Base-by-base conservation (phyloP, 2,888 invertebrate genomes). In the Meteorus cinctellus region DNA sequence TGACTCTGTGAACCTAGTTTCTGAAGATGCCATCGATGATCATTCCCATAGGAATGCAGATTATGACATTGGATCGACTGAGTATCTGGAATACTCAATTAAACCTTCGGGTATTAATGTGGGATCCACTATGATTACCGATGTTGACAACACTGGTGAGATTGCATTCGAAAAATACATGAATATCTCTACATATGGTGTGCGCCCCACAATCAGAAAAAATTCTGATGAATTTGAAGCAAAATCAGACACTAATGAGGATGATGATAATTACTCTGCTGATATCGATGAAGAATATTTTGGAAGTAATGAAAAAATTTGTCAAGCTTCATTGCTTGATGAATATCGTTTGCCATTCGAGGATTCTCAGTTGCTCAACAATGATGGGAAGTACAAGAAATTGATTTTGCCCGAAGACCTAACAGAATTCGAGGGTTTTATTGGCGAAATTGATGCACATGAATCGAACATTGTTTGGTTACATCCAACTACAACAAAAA, bases 381-480 rank as follows among this genome's bases (percentile, higher is more conserved):
- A 55, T 62, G 16, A 62, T 16, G 1, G 29, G 0, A 14, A 31
- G 29, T 62, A 62, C 29, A 16, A 5, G 16, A 29, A 29, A 31
- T 31, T 62, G 27, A 62, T 16, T 24, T 12, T 65, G 8, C 65
- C 65, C 1, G n/a, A 41, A 36, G 31, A 65, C 19, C 2, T 65
- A n/a, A 62, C 27, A 31, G 62, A 29, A 31, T 62, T 62, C 16
- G 4, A 14, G 4, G 48, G 24, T 14, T 2, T 10, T 48, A 19
- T 45, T 62, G 62, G 45, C 8, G 66, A 73, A 29, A n/a, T 63
- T 16, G 69, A 66, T 34, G 8, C 14, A 24, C 31, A 68, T 1
- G n/a, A 48, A 16, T 10, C 12, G 14, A 45, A 69, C 34, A 65
- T 45, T 14, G 19, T 65, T 29, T 65, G 65, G 65, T 36, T 65